Percentiles rank a stretch among this genome's conserved stretches.
Evolutionary conservation across 2,888 invertebrate genomes (phyloP).

Genomic region (Acanthoscelides obtectus): DNA sequence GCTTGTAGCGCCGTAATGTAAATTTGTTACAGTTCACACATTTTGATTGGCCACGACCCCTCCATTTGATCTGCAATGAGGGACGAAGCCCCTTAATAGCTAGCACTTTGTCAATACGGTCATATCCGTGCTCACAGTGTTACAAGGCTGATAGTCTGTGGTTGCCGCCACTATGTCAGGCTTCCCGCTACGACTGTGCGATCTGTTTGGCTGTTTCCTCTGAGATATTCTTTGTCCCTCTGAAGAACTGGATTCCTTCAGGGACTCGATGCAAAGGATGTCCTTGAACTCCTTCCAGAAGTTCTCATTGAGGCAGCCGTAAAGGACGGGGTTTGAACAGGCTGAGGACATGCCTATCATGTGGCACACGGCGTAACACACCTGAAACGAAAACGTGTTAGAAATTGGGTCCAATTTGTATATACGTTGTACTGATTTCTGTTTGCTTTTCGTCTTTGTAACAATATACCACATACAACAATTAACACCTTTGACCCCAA

Average conservation of each 20-base stretch:
- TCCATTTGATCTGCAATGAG: constrained; percentile 10
- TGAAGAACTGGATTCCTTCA: constrained; percentile 29
- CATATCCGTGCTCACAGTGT: constrained; percentile 50
- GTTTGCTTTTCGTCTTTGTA: too few relatives aligned
- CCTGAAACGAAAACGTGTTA: constrained; percentile 26
- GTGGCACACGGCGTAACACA: constrained; percentile 44
- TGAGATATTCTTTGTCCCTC: constrained; percentile 51
- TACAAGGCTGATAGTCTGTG: constrained; percentile 47
- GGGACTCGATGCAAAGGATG: constrained; percentile 58
- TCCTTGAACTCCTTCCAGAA: constrained; percentile 87
- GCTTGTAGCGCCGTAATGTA: neutral
- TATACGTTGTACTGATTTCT: too few relatives aligned
- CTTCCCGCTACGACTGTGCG: constrained; percentile 23
- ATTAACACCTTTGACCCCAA: too few relatives aligned
- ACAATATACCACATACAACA: too few relatives aligned
- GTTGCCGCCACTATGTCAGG: constrained; percentile 34
- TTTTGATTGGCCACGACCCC: neutral
- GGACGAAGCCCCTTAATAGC: constrained; percentile 34
- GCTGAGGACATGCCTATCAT: constrained; percentile 77
- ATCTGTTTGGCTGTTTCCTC: constrained; percentile 30
- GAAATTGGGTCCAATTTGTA: too few relatives aligned
- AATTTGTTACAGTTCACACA: constrained; percentile 2
- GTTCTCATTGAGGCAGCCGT: constrained; percentile 92
- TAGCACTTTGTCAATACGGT: constrained; percentile 48
- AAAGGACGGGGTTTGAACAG: constrained; percentile 85